Evolutionary conservation across 2,888 invertebrate species (phyloP), one percentile per base, ranked within the genome.

Genomic region (Hydropsyche betteni): DNA sequence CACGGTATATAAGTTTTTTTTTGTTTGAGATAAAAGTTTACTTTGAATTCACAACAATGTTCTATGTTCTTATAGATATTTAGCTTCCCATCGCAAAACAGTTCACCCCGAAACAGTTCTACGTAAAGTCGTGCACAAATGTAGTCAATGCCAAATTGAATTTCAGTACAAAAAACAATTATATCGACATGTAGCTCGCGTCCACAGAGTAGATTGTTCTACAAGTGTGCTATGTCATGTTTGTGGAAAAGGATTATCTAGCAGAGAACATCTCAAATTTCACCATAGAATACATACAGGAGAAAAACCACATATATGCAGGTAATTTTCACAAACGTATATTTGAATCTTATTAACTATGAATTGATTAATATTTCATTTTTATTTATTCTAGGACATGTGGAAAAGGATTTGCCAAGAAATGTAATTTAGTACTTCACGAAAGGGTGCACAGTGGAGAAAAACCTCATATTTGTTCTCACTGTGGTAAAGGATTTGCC

Each of bases 191-290:
- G 68, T 75, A 33, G 69, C 78, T 70, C 83, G 82, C 55, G 82
- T 83, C 7, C 89, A 90, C 79, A 88, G 36, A 5, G 72, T 24
- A 12, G 68, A 68, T 14, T 16, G 61, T 53, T 61, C 34, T 2
- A 33, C 69, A 68, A 84, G 84, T 50, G 85, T 87, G 71, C 84
- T 90, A 0, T 91, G 91, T 77, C 90, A 90, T 75, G 82, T 88
- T 4, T 91, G 90, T 79, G 90, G 90, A 0, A 90, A 90, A 80
- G 86, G 87, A 0, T 81, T 90, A 14, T 84, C 86, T 0, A 88
- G 85, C 73, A 84, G 83, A 38, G 88, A 87, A 78, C 89, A 89
- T 74, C 81, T 91, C 64, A 87, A 87, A 75, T 84, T 86, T 36
- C 89, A 90, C 78, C 84, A 86, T 58, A 82, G 87, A 24, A 86